phyloP scores from a whole-genome alignment of 35 echinoderm and acorn worm genomes.

The Amphiura filiformis region DNA sequence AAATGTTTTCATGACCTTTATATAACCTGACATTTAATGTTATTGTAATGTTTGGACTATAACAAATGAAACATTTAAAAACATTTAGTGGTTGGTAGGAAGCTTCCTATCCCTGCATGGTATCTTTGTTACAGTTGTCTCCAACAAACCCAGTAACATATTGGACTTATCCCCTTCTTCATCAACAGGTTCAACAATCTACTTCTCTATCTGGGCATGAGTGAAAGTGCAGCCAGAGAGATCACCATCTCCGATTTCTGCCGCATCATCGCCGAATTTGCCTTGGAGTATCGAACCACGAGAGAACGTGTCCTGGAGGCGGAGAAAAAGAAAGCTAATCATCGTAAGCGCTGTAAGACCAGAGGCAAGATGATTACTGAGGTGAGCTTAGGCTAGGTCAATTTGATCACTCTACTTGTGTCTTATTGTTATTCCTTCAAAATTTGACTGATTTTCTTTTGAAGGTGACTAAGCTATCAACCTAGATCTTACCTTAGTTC shows the following conservation, averaged over 20 bases:
- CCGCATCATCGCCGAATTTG: slow-evolving; percentile 88
- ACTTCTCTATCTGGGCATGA: slow-evolving; percentile 93
- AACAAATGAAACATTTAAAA: too few relatives aligned
- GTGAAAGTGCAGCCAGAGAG: slow-evolving; percentile 57
- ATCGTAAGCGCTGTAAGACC: slow-evolving; percentile 83
- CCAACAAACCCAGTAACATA: too few relatives aligned
- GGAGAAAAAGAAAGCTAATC: slow-evolving; percentile 98
- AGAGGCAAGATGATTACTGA: slow-evolving; percentile 98
- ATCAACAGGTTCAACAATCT: slow-evolving; percentile 89
- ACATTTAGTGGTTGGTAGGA: too few relatives aligned
- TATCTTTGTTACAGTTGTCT: too few relatives aligned
- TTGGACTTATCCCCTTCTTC: too few relatives aligned
- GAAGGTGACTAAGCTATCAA: too few relatives aligned
- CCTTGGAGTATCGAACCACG: slow-evolving; percentile 78
- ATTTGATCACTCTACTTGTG: background rate
- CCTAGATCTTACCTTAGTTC: too few relatives aligned
- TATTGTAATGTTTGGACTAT: too few relatives aligned
- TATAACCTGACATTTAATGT: too few relatives aligned
- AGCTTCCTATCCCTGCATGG: too few relatives aligned
- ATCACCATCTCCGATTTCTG: slow-evolving; percentile 85
- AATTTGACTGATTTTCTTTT: too few relatives aligned
- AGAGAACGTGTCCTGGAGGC: slow-evolving; percentile 89
- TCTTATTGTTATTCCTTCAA: background rate
- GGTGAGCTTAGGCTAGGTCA: slow-evolving; percentile 40
- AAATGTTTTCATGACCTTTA: too few relatives aligned